These are phyloP conservation scores for Parnassius apollo DNA, from an alignment of 2,888 invertebrate species.

Conservation along the genomic window DNA sequence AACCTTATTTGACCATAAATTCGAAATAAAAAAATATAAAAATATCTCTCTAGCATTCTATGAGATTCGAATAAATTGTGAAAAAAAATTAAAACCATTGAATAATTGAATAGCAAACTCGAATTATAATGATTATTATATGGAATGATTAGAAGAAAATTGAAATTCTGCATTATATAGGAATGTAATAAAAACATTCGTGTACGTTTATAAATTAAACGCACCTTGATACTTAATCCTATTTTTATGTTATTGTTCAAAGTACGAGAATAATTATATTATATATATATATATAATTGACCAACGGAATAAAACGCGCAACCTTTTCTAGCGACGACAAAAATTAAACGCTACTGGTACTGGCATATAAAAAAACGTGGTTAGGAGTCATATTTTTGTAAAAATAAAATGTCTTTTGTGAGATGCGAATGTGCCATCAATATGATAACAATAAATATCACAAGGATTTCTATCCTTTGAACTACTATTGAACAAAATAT, in stretches of 20 bases:
- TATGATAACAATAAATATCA: too few species aligned
- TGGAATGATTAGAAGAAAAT: conserved; percentile 37
- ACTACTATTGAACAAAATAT: too few species aligned
- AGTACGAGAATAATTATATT: background rate
- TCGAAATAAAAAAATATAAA: conserved; percentile 13
- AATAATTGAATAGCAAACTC: conserved; percentile 21
- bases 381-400: too few species aligned
- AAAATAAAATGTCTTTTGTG: too few species aligned
- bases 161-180: background rate
- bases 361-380: too few species aligned
- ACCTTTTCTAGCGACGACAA: too few species aligned
- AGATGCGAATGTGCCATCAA: too few species aligned
- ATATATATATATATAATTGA: background rate
- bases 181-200: conserved; percentile 10
- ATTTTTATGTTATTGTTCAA: background rate
- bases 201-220: too few species aligned
- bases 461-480: too few species aligned
- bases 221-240: background rate
- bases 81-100: conserved; percentile 1
- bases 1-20: conserved; percentile 3
- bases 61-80: conserved; percentile 16
- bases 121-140: conserved; percentile 34
- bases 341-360: too few species aligned
- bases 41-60: conserved; percentile 9
- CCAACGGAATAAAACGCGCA: background rate